phyloP scores from a whole-genome alignment of 2,888 invertebrate genomes.

The Fragum whitleyi region DNA sequence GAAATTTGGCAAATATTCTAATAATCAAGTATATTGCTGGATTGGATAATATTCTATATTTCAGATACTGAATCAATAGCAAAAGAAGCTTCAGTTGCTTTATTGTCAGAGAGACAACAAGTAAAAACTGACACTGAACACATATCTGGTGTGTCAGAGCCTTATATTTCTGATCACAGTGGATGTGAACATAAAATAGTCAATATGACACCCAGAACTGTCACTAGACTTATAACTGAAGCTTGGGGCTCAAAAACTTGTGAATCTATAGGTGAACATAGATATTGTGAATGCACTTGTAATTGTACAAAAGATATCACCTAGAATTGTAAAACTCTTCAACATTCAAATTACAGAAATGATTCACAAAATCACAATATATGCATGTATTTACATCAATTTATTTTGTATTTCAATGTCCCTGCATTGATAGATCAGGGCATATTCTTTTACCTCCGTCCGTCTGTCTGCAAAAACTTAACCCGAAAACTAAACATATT shows the following conservation, averaged over 20 bases:
- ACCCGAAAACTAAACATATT: no score
- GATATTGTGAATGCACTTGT: not conserved
- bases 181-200: not conserved
- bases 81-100: not conserved
- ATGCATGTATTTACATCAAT: no score
- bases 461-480: no score
- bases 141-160: not conserved
- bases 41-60: not conserved
- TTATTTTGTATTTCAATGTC: no score
- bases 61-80: constrained; percentile 7
- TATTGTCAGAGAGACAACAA: not conserved
- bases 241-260: constrained; percentile 2
- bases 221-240: constrained; percentile 8
- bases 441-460: no score
- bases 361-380: no score
- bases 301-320: no score
- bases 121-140: not conserved
- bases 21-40: no score
- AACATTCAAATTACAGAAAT: no score
- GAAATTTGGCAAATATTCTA: no score
- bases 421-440: no score
- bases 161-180: not conserved
- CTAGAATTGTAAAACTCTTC: no score
- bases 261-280: constrained; percentile 6
- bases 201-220: constrained; percentile 11